These are phyloP conservation scores for Perodicticus potto DNA, from an alignment of 2,797 vertebrate genomes.

Conservation along the genomic window DNA sequence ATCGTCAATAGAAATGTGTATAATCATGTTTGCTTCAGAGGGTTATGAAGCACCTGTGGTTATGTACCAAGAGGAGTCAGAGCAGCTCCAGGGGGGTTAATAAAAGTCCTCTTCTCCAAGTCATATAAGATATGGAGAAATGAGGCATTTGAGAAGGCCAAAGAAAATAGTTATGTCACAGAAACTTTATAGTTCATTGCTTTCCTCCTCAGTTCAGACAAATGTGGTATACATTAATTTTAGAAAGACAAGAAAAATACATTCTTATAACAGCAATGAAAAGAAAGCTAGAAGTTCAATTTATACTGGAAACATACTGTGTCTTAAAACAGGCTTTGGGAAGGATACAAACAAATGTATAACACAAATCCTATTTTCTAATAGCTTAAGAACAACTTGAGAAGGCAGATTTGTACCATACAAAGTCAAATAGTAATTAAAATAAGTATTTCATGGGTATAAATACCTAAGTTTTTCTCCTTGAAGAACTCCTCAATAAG, in stretches of 20 bases:
- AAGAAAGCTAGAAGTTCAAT: neutral
- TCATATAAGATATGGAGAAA: neutral
- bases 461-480: neutral
- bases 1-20: neutral
- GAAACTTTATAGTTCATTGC: neutral
- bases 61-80: neutral
- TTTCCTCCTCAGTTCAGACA: constrained; percentile 48
- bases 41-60: neutral
- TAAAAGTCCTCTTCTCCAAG: neutral
- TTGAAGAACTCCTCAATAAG: neutral
- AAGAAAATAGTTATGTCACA: neutral
- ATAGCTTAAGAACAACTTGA: neutral
- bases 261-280: neutral
- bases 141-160: neutral
- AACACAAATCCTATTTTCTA: neutral
- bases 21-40: neutral
- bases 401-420: neutral
- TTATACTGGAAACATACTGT: neutral
- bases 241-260: neutral
- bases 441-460: neutral
- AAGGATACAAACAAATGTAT: neutral
- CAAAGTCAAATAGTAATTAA: constrained; percentile 23
- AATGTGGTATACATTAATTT: neutral
- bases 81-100: neutral
- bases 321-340: neutral